Evolutionary conservation across 2,113 vertebrate genomes (phyloP), one percentile per base, ranked within the genome.

Genomic region (Anhinga anhinga): DNA sequence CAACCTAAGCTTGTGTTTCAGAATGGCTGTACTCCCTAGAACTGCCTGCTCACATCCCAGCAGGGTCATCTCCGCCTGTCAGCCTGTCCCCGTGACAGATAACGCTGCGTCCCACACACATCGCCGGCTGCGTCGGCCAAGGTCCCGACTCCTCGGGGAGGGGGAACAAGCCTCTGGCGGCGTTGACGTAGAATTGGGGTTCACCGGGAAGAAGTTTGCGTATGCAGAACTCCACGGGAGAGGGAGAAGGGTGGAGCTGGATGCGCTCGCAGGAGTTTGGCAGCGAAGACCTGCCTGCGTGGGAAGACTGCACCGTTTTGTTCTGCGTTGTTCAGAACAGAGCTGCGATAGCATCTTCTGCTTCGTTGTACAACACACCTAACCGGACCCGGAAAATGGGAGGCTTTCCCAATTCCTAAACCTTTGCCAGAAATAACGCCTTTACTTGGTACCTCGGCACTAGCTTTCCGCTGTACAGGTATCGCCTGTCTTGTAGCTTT

Each of bases 211-310:
- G 52, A 15, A 17, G 55, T 2, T 32, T 72, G 45, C 2, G 7
- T 18, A 2, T 5, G 47, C 10, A 0, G 47, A 16, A 32, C 2
- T 3, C 38, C 25, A 7, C 17, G 1, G 88, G 67, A 74, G 53
- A 58, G 34, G 34, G 79, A 52, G 66, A 17, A n/a, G 29, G 80
- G 23, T 45, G 61, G 62, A 67, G 66, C 74, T 74, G 78, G 83
- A 34, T 20, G 58, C 3, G 15, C 44, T 42, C 4, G 7, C 47
- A 11, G 49, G 42, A 52, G 23, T 50, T 47, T 47, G 70, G 76
- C 86, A 82, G 62, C 0, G 13, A 17, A 6, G 63, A n/a, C 0
- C 8, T 3, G 50, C n/a, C 16, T 45, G 61, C 1, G 11, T 25
- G 30, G 69, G 85, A 59, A 30, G 56, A 5, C 34, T 7, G 23